phyloP scores from a whole-genome alignment of 1,140 invertebrate species.

The Gryon sp. region DNA sequence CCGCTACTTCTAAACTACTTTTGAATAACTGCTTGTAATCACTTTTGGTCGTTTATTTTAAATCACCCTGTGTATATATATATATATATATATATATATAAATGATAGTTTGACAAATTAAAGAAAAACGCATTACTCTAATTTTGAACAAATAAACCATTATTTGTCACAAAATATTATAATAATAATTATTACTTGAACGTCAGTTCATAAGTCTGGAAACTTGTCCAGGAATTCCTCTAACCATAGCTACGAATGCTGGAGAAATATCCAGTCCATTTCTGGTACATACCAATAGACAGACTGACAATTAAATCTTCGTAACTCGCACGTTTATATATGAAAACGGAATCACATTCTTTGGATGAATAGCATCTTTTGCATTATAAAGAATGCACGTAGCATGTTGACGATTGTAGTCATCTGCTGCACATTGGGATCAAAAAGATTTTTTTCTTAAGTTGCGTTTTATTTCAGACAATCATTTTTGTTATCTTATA shows the following conservation, averaged over 20 bases:
- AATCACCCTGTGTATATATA: no score
- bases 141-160: no score
- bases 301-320: constrained; percentile 31
- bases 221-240: constrained; percentile 26
- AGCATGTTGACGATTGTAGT: constrained; percentile 42
- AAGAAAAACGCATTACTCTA: no score
- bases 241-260: constrained; percentile 19
- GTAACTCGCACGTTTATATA: constrained; percentile 21
- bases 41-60: no score
- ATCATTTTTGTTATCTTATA: constrained; percentile 28
- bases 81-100: no score
- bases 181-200: background rate
- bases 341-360: constrained; percentile 41
- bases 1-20: no score
- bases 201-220: background rate
- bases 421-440: constrained; percentile 32
- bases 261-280: constrained; percentile 42
- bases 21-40: no score
- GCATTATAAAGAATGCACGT: constrained; percentile 36
- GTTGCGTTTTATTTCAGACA: constrained; percentile 37
- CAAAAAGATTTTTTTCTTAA: constrained; percentile 52
- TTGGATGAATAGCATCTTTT: constrained; percentile 44
- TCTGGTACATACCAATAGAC: constrained; percentile 40
- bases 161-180: background rate
- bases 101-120: no score